Evolutionary conservation across 2,797 vertebrate genomes (phyloP), one percentile per base, ranked within the genome.

Genomic region (Squalus acanthias): DNA sequence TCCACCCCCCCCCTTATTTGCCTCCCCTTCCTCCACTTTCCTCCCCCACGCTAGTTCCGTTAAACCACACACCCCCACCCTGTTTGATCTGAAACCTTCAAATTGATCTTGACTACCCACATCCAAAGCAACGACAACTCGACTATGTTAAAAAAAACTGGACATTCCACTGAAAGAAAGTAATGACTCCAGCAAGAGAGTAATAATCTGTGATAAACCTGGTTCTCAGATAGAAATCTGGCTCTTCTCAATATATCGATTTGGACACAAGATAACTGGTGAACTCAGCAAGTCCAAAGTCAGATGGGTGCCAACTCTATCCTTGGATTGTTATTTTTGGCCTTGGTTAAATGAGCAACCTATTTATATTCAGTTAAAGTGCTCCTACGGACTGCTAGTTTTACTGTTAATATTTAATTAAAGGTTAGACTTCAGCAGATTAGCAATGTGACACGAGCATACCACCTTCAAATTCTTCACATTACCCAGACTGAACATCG

Each of bases 401-500:
- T 63, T 63, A 33, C 29, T 91, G 57, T 91, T 91, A 91, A 91
- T 91, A 91, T 65, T 91, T 91, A 65, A 65, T 91, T n/a, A 63
- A 91, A 63, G 10, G 29, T 63, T 65, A 91, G 88, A n/a, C 88
- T 91, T 65, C 57, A 65, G 88, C 88, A 91, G 57, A 10, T 65
- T 63, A 63, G 50, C 33, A n/a, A 65, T 91, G 53, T 89, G 87
- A 57, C 87, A 26, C 50, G 15, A 65, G 29, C 29, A n/a, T n/a
- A 65, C 57, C 88, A 63, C 57, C 33, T 91, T 91, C 57, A 91
- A 63, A n/a, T 63, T 65, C 57, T n/a, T 91, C 57, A 91, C 29
- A 65, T 60, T 29, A 63, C 29, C 88, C 57, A 91, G 46, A 24
- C 46, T 85, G 20, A 85, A 85, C 46, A 85, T 85, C 7, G 39